Conservation (phyloP, 2,888 invertebrate genomes). For the Troglohyphantes excavatus region DNA sequence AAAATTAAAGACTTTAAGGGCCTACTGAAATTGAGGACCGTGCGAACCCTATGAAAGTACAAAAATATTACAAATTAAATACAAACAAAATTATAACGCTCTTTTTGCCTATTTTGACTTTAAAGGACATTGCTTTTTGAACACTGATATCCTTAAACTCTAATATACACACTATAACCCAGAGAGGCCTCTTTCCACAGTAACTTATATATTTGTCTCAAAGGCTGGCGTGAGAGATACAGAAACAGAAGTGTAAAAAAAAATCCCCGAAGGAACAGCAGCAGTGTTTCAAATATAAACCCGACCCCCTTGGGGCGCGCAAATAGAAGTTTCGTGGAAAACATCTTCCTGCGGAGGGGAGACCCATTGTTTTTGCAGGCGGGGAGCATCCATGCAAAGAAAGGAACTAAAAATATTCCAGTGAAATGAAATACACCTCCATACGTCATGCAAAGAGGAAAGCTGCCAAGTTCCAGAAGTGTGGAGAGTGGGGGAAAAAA, state of each 20-base stretch:
- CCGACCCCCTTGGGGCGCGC: slow-evolving; percentile 7
- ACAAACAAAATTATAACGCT: too few relatives aligned
- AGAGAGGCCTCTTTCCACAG: background rate
- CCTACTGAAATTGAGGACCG: too few relatives aligned
- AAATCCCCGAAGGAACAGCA: background rate
- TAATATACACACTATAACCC: too few relatives aligned
- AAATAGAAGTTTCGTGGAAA: slow-evolving; percentile 48
- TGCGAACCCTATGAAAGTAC: too few relatives aligned
- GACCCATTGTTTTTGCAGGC: slow-evolving; percentile 55
- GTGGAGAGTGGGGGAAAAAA: background rate
- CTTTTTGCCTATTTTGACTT: too few relatives aligned
- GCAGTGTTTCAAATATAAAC: slow-evolving; percentile 49
- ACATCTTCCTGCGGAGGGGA: background rate
- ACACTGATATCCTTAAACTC: too few relatives aligned
- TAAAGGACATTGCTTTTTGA: too few relatives aligned
- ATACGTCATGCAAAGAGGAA: slow-evolving; percentile 7
- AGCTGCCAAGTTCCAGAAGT: slow-evolving; percentile 8
- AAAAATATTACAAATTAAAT: too few relatives aligned
- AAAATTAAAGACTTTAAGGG: too few relatives aligned
- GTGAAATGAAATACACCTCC: slow-evolving; percentile 49
- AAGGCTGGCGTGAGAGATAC: background rate
- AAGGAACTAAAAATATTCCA: slow-evolving; percentile 46
- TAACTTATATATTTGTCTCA: background rate
- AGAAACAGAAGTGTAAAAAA: background rate
- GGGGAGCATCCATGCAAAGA: slow-evolving; percentile 3